Conservation (phyloP, 2,797 vertebrate genomes). For the Periparus ater region DNA sequence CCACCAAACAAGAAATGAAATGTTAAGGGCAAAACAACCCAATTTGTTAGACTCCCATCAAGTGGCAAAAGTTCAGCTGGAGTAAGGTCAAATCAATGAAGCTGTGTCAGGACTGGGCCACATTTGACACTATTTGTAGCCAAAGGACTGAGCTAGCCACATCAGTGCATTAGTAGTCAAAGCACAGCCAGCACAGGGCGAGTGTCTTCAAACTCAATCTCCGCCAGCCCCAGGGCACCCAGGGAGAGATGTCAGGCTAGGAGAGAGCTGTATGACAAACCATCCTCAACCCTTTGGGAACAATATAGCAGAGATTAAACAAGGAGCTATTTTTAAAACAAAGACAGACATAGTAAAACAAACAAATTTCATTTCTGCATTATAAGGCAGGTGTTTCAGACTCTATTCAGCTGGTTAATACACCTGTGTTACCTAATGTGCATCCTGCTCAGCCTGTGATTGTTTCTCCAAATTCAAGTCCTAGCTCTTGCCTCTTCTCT, state of each 20-base stretch:
- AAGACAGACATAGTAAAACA: background rate
- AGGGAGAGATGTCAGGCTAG: accelerated
- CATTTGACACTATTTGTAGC: background rate
- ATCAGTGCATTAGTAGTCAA: background rate
- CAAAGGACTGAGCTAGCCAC: background rate
- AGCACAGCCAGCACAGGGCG: background rate
- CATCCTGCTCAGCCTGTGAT: background rate
- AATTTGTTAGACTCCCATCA: background rate
- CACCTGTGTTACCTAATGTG: background rate
- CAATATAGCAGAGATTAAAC: background rate
- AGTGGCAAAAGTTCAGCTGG: background rate
- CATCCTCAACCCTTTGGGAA: background rate
- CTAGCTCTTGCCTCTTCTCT: background rate
- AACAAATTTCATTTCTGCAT: background rate
- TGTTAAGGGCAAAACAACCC: background rate
- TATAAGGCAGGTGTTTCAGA: background rate
- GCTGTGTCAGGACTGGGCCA: background rate
- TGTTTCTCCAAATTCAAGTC: background rate
- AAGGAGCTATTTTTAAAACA: background rate
- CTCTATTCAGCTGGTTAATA: background rate
- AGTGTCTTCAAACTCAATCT: background rate
- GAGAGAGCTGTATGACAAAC: background rate
- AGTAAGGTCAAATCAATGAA: background rate
- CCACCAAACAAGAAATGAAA: background rate
- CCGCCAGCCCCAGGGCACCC: accelerated